These are phyloP conservation scores for Mormyrus hasselquistii DNA, from an alignment of 2,797 vertebrate genomes.

Conservation along the genomic window DNA sequence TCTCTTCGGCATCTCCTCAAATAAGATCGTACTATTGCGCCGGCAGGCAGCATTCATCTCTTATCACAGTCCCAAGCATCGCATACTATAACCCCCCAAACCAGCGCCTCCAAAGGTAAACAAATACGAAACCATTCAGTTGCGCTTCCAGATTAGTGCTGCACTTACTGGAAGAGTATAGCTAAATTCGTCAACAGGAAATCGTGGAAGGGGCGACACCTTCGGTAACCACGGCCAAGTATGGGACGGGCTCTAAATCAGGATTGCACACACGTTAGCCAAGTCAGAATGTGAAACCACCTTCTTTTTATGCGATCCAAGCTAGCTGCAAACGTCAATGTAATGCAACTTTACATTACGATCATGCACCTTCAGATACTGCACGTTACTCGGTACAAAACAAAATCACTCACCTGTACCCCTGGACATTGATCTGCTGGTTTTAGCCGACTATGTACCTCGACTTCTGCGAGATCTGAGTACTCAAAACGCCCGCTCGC, in stretches of 20 bases:
- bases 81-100: neutral
- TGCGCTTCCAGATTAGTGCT: neutral
- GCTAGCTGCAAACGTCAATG: neutral
- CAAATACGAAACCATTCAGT: constrained; percentile 1
- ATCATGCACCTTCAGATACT: neutral
- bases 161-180: constrained; percentile 16
- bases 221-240: neutral
- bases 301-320: neutral
- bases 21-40: neutral
- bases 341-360: neutral
- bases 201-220: constrained; percentile 25
- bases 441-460: neutral
- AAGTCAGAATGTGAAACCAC: neutral
- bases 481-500: neutral
- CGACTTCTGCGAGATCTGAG: neutral
- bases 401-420: constrained; percentile 14
- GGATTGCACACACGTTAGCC: neutral
- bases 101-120: neutral
- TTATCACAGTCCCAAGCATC: neutral
- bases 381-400: neutral
- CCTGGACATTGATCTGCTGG: constrained; percentile 25
- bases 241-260: constrained; percentile 11
- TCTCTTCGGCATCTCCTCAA: neutral
- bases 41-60: neutral
- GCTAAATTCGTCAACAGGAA: constrained; percentile 21